Conservation (phyloP, 1,140 invertebrate species). For the Chionoecetes opilio region DNA sequence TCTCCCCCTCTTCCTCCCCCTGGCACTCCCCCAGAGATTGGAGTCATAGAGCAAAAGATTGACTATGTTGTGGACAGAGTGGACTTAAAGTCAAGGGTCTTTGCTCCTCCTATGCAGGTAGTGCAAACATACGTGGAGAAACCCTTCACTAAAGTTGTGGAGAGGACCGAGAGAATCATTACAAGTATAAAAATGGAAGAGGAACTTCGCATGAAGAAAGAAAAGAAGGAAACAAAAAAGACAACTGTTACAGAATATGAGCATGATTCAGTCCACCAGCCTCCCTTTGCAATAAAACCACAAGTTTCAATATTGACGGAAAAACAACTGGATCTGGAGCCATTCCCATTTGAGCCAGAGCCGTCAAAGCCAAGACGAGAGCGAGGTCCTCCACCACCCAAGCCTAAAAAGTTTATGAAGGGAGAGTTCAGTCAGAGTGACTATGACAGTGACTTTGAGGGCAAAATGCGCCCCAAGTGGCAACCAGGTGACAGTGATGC, state of each 20-base stretch:
- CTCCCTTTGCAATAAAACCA: constrained; percentile 32
- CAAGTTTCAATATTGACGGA: not conserved
- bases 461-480: constrained; percentile 81
- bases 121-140: constrained; percentile 69
- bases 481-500: constrained; percentile 77
- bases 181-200: constrained; percentile 69
- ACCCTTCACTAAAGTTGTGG: constrained; percentile 70
- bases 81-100: constrained; percentile 61
- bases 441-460: constrained; percentile 87
- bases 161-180: constrained; percentile 72
- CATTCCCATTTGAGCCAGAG: constrained; percentile 85
- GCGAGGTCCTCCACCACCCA: constrained; percentile 84
- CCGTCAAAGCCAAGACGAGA: constrained; percentile 83
- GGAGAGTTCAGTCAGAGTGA: constrained; percentile 89
- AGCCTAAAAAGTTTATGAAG: constrained; percentile 88
- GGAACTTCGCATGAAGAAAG: constrained; percentile 71
- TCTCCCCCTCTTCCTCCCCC: constrained; percentile 73
- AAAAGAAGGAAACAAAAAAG: constrained; percentile 72
- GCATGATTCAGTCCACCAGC: constrained; percentile 32
- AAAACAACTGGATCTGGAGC: constrained; percentile 82
- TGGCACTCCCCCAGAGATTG: constrained; percentile 73
- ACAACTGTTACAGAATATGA: constrained; percentile 72
- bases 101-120: constrained; percentile 54
- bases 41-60: constrained; percentile 68
- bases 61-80: constrained; percentile 72